These are phyloP conservation scores for Pecten maximus DNA, from an alignment of 2,888 invertebrate genomes.

Conservation along the genomic window DNA sequence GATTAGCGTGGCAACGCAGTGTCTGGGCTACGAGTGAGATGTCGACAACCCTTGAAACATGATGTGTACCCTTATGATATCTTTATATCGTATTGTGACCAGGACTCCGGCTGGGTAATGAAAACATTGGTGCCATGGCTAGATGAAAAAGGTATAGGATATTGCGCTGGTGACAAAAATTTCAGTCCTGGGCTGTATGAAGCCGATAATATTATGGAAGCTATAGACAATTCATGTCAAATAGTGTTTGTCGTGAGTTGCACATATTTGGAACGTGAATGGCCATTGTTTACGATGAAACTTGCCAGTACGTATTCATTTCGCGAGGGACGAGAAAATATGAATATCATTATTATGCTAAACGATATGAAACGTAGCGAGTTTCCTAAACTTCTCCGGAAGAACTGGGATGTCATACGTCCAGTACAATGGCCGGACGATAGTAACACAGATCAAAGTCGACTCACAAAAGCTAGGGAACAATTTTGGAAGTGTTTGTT, in stretches of 20 bases:
- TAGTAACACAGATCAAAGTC: background rate
- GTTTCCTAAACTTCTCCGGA: background rate
- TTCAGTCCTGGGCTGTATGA: background rate
- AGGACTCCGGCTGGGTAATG: background rate
- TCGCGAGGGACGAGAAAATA: background rate
- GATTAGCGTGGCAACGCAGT: background rate
- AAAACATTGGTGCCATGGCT: background rate
- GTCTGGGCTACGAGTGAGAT: background rate
- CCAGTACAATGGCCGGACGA: background rate
- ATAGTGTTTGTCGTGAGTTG: background rate
- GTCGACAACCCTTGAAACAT: background rate
- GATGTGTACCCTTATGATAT: background rate
- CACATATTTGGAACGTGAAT: background rate
- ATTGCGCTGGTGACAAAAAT: background rate
- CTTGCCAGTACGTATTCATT: background rate
- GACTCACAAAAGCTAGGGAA: background rate
- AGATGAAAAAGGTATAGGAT: background rate
- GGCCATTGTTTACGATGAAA: background rate
- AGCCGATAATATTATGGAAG: background rate
- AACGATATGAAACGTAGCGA: background rate
- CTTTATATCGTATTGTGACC: background rate
- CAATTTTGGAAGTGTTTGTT: background rate
- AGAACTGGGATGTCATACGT: background rate
- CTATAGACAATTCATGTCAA: background rate
- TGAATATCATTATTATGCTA: background rate